phyloP scores from a whole-genome alignment of 2,888 invertebrate genomes.

The Laspeyria flexula region DNA sequence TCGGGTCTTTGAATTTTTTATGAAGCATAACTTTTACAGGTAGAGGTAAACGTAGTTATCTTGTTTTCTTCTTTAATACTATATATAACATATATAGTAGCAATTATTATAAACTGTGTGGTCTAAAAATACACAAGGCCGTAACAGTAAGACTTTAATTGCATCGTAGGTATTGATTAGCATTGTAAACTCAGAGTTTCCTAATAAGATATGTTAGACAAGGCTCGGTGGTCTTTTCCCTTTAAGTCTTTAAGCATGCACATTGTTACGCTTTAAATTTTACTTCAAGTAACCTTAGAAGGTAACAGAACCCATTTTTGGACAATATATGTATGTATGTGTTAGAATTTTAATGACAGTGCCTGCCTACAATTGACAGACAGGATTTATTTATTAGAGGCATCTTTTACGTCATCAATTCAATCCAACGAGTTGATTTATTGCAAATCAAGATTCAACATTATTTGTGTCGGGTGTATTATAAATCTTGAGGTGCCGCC shows the following conservation, averaged over 20 bases:
- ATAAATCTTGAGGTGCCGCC: slow-evolving; percentile 31
- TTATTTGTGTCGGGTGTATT: slow-evolving; percentile 27
- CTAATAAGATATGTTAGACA: slow-evolving; percentile 2
- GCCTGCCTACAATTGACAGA: slow-evolving; percentile 18
- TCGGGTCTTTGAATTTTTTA: too few species aligned
- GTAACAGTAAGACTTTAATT: slow-evolving; percentile 2
- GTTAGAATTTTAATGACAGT: slow-evolving; percentile 41
- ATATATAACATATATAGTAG: too few species aligned
- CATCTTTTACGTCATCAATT: slow-evolving; percentile 42
- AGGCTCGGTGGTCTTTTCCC: slow-evolving; percentile 5
- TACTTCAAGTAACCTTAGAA: slow-evolving; percentile 9
- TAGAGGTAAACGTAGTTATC: too few species aligned
- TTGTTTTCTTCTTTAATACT: too few species aligned
- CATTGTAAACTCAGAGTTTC: slow-evolving; percentile 1
- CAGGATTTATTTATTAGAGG: slow-evolving; percentile 40
- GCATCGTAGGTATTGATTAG: slow-evolving; percentile 1
- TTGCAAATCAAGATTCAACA: slow-evolving; percentile 40
- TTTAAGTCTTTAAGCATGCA: slow-evolving; percentile 1
- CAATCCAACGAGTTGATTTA: slow-evolving; percentile 44
- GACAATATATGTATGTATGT: slow-evolving; percentile 39
- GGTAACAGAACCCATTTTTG: slow-evolving; percentile 10
- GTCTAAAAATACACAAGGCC: neutral
- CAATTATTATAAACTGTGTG: neutral
- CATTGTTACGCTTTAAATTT: slow-evolving; percentile 20
- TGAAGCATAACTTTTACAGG: too few species aligned